These are phyloP conservation scores for Neosalanx taihuensis DNA, from an alignment of 2,797 vertebrate genomes.

Conservation along the genomic window DNA sequence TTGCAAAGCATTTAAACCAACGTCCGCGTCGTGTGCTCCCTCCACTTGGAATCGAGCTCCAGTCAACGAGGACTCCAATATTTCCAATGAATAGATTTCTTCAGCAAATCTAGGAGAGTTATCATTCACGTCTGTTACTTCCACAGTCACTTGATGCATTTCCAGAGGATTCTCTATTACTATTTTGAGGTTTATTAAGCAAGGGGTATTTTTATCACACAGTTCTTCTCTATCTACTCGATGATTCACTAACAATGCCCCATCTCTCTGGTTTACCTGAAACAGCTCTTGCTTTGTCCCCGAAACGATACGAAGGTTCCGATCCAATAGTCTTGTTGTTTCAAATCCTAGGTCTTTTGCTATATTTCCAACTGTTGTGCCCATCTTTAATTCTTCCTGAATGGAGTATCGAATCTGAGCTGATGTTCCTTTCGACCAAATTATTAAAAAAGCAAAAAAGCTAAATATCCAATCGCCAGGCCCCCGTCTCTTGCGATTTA, in stretches of 20 bases:
- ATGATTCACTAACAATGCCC: conserved; percentile 68
- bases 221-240: conserved; percentile 77
- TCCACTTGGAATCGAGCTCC: conserved; percentile 76
- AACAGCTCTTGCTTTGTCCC: conserved; percentile 76
- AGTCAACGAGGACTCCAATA: conserved; percentile 66
- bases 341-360: conserved; percentile 76
- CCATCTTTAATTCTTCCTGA: conserved; percentile 71
- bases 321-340: conserved; percentile 45
- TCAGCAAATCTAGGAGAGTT: conserved; percentile 74
- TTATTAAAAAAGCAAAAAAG: conserved; percentile 49
- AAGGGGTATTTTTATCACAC: conserved; percentile 64
- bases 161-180: conserved; percentile 75
- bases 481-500: conserved; percentile 30
- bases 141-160: conserved; percentile 69
- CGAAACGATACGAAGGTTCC: conserved; percentile 72
- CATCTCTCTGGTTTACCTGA: conserved; percentile 68
- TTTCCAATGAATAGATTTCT: conserved; percentile 65
- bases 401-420: conserved; percentile 72
- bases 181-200: conserved; percentile 71
- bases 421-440: conserved; percentile 42
- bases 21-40: conserved; percentile 76
- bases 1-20: conserved; percentile 71
- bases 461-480: conserved; percentile 36
- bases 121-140: conserved; percentile 77
- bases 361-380: conserved; percentile 70